Evolutionary conservation across 2,797 vertebrate genomes (phyloP).

Genomic region (Lagocephalus sceleratus): DNA sequence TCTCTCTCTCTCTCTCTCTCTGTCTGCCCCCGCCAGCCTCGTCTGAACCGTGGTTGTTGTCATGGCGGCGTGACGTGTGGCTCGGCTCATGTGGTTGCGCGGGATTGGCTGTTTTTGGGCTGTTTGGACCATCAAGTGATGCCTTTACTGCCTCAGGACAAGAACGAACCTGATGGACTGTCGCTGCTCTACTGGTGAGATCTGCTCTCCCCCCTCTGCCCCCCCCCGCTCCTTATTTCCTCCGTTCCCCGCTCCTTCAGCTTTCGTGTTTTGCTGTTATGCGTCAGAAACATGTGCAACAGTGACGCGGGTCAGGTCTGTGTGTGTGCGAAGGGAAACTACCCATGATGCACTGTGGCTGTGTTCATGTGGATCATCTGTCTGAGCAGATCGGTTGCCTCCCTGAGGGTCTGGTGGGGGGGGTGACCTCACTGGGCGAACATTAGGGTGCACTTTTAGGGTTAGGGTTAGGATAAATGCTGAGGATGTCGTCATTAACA

Average conservation of each 20-base stretch:
- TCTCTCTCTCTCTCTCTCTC: conserved; percentile 32
- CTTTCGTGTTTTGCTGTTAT: conserved; percentile 1
- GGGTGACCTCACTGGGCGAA: too few species aligned
- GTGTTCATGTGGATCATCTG: not conserved
- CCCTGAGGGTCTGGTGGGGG: not conserved
- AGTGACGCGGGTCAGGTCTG: too few species aligned
- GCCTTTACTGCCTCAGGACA: conserved; percentile 77
- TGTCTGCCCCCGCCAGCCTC: not conserved
- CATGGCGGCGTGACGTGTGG: conserved; percentile 17
- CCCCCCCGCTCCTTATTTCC: not conserved
- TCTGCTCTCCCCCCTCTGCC: not conserved
- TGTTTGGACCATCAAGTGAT: conserved; percentile 53
- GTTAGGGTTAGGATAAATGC: too few species aligned
- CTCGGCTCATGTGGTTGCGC: not conserved
- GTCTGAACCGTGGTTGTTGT: conserved; percentile 1
- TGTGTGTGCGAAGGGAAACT: too few species aligned
- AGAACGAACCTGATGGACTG: conserved; percentile 80
- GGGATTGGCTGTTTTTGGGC: conserved; percentile 5
- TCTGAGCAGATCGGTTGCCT: not conserved
- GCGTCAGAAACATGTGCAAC: not conserved
- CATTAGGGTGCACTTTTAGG: too few species aligned
- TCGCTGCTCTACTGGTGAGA: conserved; percentile 85
- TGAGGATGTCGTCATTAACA: too few species aligned
- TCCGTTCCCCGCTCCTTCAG: not conserved
- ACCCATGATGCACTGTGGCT: too few species aligned